phyloP scores from a whole-genome alignment of 1,140 invertebrate species.

The Andrena cerasifolii region DNA sequence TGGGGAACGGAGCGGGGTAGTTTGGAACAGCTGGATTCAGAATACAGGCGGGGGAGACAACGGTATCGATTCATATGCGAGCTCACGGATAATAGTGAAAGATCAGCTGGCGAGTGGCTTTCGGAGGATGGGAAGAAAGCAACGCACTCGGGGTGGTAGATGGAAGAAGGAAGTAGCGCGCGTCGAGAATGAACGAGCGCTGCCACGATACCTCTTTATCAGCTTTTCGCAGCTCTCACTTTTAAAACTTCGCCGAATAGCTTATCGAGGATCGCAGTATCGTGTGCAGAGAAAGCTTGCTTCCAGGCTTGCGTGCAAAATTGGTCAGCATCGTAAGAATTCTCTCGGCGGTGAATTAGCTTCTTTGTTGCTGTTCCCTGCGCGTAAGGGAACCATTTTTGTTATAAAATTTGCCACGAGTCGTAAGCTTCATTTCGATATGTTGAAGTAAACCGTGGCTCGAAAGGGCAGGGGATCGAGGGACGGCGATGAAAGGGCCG shows the following conservation, averaged over 20 bases:
- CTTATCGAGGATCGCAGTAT: not conserved
- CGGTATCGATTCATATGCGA: too few relatives aligned
- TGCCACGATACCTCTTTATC: not conserved
- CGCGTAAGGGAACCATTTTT: not conserved
- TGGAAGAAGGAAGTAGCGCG: not conserved
- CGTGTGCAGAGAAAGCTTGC: not conserved
- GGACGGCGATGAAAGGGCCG: not conserved
- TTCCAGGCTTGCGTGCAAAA: not conserved
- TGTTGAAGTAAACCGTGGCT: not conserved
- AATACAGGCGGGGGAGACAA: too few relatives aligned
- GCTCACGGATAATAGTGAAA: too few relatives aligned
- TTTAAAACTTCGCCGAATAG: not conserved
- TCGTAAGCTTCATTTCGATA: not conserved
- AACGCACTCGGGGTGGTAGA: too few relatives aligned
- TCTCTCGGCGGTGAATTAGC: not conserved
- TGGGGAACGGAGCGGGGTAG: too few relatives aligned
- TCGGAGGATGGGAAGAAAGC: too few relatives aligned
- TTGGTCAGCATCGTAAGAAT: not conserved
- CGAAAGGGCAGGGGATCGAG: conserved; percentile 1
- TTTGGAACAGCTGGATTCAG: too few relatives aligned
- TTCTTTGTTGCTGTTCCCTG: not conserved
- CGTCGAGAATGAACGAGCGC: not conserved
- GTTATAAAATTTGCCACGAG: not conserved
- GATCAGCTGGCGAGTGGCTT: too few relatives aligned
- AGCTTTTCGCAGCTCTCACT: too few relatives aligned